phyloP scores from a whole-genome alignment of 2,888 invertebrate species.

The Xanthorhoe spadicearia region DNA sequence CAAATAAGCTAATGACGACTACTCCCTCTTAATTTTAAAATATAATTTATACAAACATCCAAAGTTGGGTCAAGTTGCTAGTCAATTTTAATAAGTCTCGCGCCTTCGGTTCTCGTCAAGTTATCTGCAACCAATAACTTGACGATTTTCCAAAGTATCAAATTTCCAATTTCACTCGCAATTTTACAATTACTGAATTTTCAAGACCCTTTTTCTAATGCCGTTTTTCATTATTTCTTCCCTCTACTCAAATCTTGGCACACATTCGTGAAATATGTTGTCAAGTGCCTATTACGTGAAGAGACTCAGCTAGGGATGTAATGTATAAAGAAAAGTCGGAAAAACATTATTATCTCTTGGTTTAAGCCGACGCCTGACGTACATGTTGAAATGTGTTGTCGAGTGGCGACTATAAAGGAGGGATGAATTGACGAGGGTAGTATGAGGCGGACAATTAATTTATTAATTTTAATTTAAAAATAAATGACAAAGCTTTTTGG shows the following conservation, averaged over 20 bases:
- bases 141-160: constrained; percentile 10
- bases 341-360: constrained; percentile 7
- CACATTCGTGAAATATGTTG: constrained; percentile 37
- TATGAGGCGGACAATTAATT: background rate
- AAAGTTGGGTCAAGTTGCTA: background rate
- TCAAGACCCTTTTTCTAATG: constrained; percentile 5
- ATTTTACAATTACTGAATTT: constrained; percentile 21
- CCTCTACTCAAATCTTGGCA: constrained; percentile 31
- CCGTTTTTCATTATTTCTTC: constrained; percentile 21
- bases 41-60: background rate
- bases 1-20: too few relatives aligned
- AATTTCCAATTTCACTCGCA: constrained; percentile 22
- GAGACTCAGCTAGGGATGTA: constrained; percentile 17
- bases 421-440: background rate
- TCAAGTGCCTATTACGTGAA: constrained; percentile 44
- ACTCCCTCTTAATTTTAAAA: too few relatives aligned
- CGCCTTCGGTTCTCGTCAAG: too few relatives aligned
- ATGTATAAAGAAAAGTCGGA: constrained; percentile 17
- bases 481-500: background rate
- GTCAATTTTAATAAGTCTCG: background rate
- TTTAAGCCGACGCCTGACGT: background rate
- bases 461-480: background rate
- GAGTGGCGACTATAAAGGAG: background rate
- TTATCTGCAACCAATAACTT: constrained; percentile 7
- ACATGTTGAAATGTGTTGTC: constrained; percentile 4